phyloP scores from a whole-genome alignment of 2,888 invertebrate species.

The Himalopsyche kuldschensis region DNA sequence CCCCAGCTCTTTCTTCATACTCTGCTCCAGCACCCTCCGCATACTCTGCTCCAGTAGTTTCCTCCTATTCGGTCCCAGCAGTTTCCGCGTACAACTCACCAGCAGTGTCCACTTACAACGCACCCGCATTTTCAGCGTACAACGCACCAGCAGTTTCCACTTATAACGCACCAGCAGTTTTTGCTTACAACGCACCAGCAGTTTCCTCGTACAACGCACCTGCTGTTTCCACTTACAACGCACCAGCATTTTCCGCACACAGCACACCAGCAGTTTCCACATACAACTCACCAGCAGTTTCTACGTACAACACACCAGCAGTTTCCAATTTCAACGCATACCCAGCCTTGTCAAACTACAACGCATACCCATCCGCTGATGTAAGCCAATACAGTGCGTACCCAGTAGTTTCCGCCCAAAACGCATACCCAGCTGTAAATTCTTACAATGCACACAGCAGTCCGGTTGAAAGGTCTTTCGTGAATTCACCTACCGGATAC shows the following conservation, averaged over 20 bases:
- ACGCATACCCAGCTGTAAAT: constrained; percentile 43
- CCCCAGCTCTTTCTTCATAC: constrained; percentile 42
- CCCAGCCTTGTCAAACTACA: constrained; percentile 47
- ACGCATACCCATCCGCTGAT: constrained; percentile 43
- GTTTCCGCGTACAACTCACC: constrained; percentile 2
- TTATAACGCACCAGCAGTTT: constrained; percentile 45
- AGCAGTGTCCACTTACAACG: constrained; percentile 35
- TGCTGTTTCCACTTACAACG: neutral
- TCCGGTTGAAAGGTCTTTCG: constrained; percentile 14
- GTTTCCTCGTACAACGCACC: neutral
- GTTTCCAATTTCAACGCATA: constrained; percentile 48
- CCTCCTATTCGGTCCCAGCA: constrained; percentile 39
- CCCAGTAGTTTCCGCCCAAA: constrained; percentile 35
- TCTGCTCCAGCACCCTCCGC: constrained; percentile 42
- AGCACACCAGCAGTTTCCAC: neutral
- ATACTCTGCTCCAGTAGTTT: constrained; percentile 8
- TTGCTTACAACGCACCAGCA: constrained; percentile 38
- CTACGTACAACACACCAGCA: constrained; percentile 45
- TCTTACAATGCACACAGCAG: constrained; percentile 45
- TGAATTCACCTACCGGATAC: constrained; percentile 24
- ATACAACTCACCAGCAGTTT: constrained; percentile 40
- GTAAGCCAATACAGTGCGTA: constrained; percentile 12
- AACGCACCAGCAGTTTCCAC: constrained; percentile 48
- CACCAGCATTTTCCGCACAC: constrained; percentile 34
- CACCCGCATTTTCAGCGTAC: constrained; percentile 7